Base-by-base conservation (phyloP, 30 jellyfish, hydroid and myxozoan species). In the Sanderia malayensis region DNA sequence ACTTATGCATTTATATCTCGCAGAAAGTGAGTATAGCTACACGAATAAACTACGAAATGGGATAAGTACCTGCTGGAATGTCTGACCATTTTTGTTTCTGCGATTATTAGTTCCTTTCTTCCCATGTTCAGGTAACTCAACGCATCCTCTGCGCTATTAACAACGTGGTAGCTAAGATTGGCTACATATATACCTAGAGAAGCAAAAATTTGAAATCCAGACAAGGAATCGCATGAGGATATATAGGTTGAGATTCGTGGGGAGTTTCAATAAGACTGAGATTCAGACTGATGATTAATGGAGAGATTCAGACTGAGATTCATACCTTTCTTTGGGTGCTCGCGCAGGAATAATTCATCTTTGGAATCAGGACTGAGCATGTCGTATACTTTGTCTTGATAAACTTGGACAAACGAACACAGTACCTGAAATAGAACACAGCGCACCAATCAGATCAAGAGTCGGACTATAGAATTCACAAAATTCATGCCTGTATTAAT, bases 291-390 rank as follows among this genome's bases (percentile, higher is more conserved):
- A n/a, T n/a, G n/a, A n/a, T n/a, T n/a, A n/a, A n/a, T n/a, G n/a
- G n/a, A n/a, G n/a, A n/a, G n/a, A n/a, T n/a, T n/a, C n/a, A n/a
- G n/a, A n/a, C n/a, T n/a, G n/a, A n/a, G n/a, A n/a, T n/a, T n/a
- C n/a, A n/a, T 44, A 84, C 98, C 98, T 79, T 84, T 80, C 76
- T 84, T 92, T n/a, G 98, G 98, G 57, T 92, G 98, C 69, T 92
- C 98, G n/a, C 98, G 86, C 20, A 92, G 96, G 18, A 75, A 92
- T 46, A 92, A 64, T 67, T 92, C 98, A 32, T 82, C 89, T 41
- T 74, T 71, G 52, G 76, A 68, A 25, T 92, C 98, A 0, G 79
- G 70, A 47, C 76, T 77, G 26, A 92, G 88, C 66, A 92, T 57
- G 65, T 92, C 98, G 62, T 92, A 92, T n/a, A 92, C 96, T 62